Percentiles rank a stretch among this genome's conserved stretches.
phyloP scores from a whole-genome alignment of 2,113 vertebrate species.

The Taurulus bubalis region DNA sequence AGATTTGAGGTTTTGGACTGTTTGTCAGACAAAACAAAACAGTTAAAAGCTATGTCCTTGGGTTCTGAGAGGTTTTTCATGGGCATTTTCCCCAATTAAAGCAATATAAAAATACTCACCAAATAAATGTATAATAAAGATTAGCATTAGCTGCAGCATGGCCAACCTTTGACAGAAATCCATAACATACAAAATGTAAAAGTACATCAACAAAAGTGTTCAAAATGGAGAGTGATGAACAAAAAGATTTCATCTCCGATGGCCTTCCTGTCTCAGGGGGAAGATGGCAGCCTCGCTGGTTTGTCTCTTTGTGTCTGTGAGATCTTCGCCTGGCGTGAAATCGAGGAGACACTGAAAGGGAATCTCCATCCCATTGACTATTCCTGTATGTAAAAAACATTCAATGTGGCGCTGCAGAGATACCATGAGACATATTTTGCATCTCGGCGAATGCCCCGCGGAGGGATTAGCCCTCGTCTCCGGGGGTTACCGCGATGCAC shows the following conservation, averaged over 20 bases:
- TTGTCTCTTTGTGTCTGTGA: slow-evolving; percentile 39
- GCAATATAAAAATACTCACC: background rate
- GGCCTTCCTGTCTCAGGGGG: slow-evolving; percentile 22
- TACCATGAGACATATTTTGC: slow-evolving; percentile 60
- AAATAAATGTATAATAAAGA: background rate
- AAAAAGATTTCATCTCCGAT: slow-evolving; percentile 44
- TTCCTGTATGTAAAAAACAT: slow-evolving; percentile 69
- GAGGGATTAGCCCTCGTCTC: slow-evolving; percentile 69
- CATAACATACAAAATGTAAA: background rate
- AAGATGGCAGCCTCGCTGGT: slow-evolving; percentile 28
- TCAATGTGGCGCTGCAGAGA: slow-evolving; percentile 67
- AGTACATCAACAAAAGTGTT: background rate
- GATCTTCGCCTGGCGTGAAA: slow-evolving; percentile 75
- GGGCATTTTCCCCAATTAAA: background rate
- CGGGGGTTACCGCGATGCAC: slow-evolving; percentile 56
- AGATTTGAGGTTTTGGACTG: background rate
- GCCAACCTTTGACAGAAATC: background rate
- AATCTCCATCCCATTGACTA: slow-evolving; percentile 70
- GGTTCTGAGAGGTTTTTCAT: background rate
- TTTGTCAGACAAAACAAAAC: no score
- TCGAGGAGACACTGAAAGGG: slow-evolving; percentile 61
- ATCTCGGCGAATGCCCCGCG: slow-evolving; percentile 41
- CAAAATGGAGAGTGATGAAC: slow-evolving; percentile 17
- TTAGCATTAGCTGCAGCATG: background rate
- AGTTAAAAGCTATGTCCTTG: no score